Evolutionary conservation across 2,888 invertebrate species (phyloP).

Genomic region (Leptarthrus brevirostris): DNA sequence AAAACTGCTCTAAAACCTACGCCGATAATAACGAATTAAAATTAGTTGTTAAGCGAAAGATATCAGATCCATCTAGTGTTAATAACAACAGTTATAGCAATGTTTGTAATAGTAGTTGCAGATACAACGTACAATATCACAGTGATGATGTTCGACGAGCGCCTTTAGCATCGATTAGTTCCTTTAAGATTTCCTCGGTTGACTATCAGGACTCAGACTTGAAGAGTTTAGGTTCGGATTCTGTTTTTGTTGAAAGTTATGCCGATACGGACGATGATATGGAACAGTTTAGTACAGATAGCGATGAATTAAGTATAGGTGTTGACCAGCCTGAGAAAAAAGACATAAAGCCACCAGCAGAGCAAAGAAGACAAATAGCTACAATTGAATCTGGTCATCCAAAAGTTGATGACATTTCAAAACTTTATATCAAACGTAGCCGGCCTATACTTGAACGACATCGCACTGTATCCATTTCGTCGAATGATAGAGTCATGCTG

Average conservation of each 20-base stretch:
- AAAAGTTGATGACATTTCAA: constrained; percentile 11
- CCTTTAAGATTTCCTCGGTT: constrained; percentile 77
- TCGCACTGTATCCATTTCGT: constrained; percentile 62
- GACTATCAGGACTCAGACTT: constrained; percentile 78
- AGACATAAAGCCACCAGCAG: background rate
- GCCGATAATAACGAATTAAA: constrained; percentile 61
- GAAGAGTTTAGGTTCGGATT: constrained; percentile 80
- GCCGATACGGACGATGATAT: constrained; percentile 86
- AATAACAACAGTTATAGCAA: constrained; percentile 51
- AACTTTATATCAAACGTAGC: constrained; percentile 21
- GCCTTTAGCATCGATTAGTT: constrained; percentile 83
- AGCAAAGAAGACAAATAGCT: constrained; percentile 22
- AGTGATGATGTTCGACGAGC: constrained; percentile 67
- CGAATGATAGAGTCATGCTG: constrained; percentile 58
- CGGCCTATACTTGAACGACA: constrained; percentile 62
- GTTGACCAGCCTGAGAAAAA: constrained; percentile 31
- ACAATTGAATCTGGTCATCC: constrained; percentile 53
- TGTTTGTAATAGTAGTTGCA: constrained; percentile 49
- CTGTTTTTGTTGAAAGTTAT: constrained; percentile 80
- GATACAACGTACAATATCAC: constrained; percentile 47
- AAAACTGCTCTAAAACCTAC: constrained; percentile 32
- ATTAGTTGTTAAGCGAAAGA: constrained; percentile 62
- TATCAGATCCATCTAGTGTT: constrained; percentile 58
- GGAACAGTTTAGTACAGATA: constrained; percentile 86
- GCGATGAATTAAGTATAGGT: constrained; percentile 70